Base-by-base conservation (phyloP, 2,113 vertebrate genomes). In the Daphoenositta chrysoptera region DNA sequence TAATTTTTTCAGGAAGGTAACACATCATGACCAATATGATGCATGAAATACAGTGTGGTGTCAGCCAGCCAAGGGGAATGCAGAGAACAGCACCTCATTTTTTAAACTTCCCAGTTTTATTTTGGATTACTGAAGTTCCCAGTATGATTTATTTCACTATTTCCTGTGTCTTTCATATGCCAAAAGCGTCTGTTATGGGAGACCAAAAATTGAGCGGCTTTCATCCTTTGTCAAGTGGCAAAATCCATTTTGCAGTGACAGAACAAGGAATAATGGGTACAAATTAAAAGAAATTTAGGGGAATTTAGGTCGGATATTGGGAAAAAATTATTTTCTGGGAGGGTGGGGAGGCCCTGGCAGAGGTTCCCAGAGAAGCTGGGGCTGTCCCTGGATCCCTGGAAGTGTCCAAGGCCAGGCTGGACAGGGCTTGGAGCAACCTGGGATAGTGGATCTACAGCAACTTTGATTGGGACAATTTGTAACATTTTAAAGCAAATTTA, bases 381-480 rank as follows among this genome's bases (percentile, higher is more conserved):
- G 39, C 23, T 70, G 39, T 7, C 13, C 12, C 65, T n/a, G n/a
- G n/a, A 54, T 35, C 50, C 21, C 42, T 80, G 50, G 26, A 10
- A 37, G 14, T 42, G 26, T 2, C 50, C 66, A 48, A 57, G 4
- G 57, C 6, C 35, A 42, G 50, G 7, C 0, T 80, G 56, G 30
- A 35, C 0, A 0, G 4, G 11, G 9, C 7, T 54, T n/a, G 48
- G 47, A 87, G 24, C 8, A 54, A 0, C 28, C 40, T 40, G 51
- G 10, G 7, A 6, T 12, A 10, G 24, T 35, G 19, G 11, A 40
- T 56, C 26, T 77, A 4, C 37, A 30, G 5, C 10, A 50, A 15
- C 21, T 66, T 22, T 2, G 1, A 24, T 24, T 33, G 8, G 12
- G 42, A 22, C 2, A 44, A 19, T 23, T 56, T 66, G 12, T n/a